Evolutionary conservation across 2,888 invertebrate species (phyloP).

Genomic region (Cantharis rufa): DNA sequence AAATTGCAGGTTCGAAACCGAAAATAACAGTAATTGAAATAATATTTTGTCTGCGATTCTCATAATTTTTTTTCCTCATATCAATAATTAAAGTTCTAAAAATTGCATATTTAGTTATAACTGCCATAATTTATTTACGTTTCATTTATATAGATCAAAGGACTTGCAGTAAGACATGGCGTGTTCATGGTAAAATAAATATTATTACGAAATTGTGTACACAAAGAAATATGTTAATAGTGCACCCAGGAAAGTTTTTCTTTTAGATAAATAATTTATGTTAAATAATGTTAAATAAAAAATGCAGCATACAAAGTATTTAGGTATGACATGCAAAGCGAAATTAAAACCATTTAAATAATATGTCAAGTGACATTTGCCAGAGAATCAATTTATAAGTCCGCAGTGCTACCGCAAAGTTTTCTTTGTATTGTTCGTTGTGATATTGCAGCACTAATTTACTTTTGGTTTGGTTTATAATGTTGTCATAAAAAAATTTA

Average conservation of each 20-base stretch:
- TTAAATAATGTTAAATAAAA: background rate
- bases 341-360: background rate
- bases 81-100: background rate
- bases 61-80: background rate
- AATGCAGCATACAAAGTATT: background rate
- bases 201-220: background rate
- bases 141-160: background rate
- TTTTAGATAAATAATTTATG: background rate
- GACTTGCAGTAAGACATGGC: background rate
- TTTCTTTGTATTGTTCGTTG: conserved; percentile 8
- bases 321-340: background rate
- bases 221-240: background rate
- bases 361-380: conserved; percentile 20
- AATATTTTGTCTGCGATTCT: background rate
- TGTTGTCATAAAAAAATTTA: background rate
- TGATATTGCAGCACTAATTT: conserved; percentile 11
- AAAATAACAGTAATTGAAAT: background rate
- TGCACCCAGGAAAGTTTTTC: background rate
- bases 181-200: background rate
- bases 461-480: background rate
- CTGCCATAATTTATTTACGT: background rate
- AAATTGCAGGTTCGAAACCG: background rate
- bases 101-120: background rate
- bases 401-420: conserved; percentile 29
- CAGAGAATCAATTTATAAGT: conserved; percentile 27